phyloP scores from a whole-genome alignment of 2,113 vertebrate genomes.

The Malaclemys terrapin region DNA sequence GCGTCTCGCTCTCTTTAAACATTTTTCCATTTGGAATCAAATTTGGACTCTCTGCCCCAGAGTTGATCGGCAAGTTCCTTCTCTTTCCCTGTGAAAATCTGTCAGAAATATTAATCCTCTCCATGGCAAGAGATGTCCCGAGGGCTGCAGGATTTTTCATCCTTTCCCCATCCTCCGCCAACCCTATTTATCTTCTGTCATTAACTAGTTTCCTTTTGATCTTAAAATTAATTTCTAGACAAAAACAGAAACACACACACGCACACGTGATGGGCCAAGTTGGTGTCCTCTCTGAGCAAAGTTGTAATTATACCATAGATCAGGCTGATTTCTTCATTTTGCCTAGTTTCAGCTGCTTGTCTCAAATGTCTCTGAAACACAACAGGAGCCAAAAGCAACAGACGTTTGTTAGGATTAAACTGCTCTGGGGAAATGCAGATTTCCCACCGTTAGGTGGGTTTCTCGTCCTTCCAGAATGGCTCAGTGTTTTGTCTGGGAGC shows the following conservation, averaged over 20 bases:
- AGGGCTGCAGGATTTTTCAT: not conserved
- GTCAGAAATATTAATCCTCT: slow-evolving; percentile 27
- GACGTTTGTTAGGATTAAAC: not conserved
- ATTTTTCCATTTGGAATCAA: slow-evolving; percentile 23
- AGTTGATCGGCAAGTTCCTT: not conserved
- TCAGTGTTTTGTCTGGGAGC: not conserved
- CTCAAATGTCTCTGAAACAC: slow-evolving; percentile 12
- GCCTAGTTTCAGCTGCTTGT: not conserved
- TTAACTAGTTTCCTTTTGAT: slow-evolving; percentile 67
- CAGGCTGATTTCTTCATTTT: slow-evolving; percentile 13
- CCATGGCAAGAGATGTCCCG: not conserved
- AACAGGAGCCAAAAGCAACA: not conserved
- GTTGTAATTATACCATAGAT: slow-evolving; percentile 49
- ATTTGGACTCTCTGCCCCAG: slow-evolving; percentile 13
- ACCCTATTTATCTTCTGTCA: slow-evolving; percentile 32
- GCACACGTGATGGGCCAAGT: rapidly evolving
- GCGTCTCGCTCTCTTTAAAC: not conserved
- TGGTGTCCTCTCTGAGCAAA: slow-evolving; percentile 56
- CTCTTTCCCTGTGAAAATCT: not conserved
- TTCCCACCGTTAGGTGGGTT: rapidly evolving
- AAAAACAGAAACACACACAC: not conserved
- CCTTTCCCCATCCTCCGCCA: slow-evolving; percentile 11
- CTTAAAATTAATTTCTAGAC: slow-evolving; percentile 74
- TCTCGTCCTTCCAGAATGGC: not conserved
- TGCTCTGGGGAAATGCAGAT: not conserved